Conservation (phyloP, 2,888 invertebrate species). For the Eupithecia dodoneata region DNA sequence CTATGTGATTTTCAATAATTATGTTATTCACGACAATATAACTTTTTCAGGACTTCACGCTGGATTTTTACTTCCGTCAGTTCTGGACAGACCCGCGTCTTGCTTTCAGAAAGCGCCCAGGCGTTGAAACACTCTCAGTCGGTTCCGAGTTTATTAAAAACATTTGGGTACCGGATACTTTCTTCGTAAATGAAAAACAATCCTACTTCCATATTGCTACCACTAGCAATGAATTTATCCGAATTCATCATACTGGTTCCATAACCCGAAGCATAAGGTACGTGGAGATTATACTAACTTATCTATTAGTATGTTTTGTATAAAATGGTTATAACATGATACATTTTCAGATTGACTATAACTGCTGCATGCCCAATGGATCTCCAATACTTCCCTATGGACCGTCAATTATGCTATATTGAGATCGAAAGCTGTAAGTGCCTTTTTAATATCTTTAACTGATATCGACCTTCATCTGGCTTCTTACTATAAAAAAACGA, state of each 20-base stretch:
- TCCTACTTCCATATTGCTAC: constrained; percentile 99
- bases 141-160: constrained; percentile 98
- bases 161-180: constrained; percentile 99
- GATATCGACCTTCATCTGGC: neutral
- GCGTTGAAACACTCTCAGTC: constrained; percentile 95
- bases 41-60: constrained; percentile 93
- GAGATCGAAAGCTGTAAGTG: constrained; percentile 99
- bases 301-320: neutral
- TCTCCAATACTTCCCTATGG: constrained; percentile 98
- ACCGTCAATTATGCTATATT: constrained; percentile 96
- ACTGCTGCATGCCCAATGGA: constrained; percentile 98
- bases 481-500: constrained; percentile 14
- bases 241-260: constrained; percentile 97
- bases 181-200: constrained; percentile 99
- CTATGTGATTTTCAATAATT: constrained; percentile 2
- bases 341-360: constrained; percentile 92
- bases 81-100: constrained; percentile 98
- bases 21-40: constrained; percentile 40
- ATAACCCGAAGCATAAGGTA: constrained; percentile 97
- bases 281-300: constrained; percentile 53
- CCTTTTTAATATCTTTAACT: constrained; percentile 15
- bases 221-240: constrained; percentile 99
- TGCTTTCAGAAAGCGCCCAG: constrained; percentile 93
- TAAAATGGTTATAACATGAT: neutral
- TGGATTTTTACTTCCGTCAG: constrained; percentile 99